phyloP scores from a whole-genome alignment of 2,797 vertebrate genomes.

The Microchirus variegatus region DNA sequence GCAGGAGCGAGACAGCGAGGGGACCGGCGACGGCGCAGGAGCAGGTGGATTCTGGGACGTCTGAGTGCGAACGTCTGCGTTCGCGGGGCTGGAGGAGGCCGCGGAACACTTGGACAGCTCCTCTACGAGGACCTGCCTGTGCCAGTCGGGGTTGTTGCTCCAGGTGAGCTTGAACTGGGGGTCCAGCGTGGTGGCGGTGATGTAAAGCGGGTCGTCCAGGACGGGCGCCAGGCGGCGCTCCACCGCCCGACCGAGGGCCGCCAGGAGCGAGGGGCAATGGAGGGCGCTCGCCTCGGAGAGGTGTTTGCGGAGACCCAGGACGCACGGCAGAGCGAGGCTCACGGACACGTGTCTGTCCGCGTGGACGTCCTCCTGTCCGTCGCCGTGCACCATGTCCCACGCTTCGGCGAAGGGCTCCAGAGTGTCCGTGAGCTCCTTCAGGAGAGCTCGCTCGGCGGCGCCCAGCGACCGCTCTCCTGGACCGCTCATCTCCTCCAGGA shows the following conservation, averaged over 20 bases:
- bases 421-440: conserved; percentile 80
- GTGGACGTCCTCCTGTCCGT: conserved; percentile 63
- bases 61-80: conserved; percentile 71
- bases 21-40: conserved; percentile 59
- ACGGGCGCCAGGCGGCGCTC: conserved; percentile 77
- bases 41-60: conserved; percentile 66
- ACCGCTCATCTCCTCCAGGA: conserved; percentile 83
- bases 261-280: conserved; percentile 76
- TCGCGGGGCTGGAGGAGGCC: conserved; percentile 55
- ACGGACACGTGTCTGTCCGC: conserved; percentile 82
- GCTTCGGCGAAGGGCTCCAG: conserved; percentile 85
- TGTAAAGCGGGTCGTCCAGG: conserved; percentile 82
- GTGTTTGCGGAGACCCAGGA: conserved; percentile 84
- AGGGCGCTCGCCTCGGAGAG: conserved; percentile 81
- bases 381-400: conserved; percentile 84
- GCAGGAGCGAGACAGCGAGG: conserved; percentile 80
- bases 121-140: conserved; percentile 82
- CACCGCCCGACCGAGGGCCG: conserved; percentile 76
- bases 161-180: conserved; percentile 87
- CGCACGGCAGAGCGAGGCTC: conserved; percentile 83
- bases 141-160: conserved; percentile 85
- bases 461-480: conserved; percentile 75
- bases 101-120: conserved; percentile 81
- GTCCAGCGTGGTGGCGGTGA: conserved; percentile 83
- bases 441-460: conserved; percentile 72